Conservation (phyloP, 2,888 invertebrate genomes). For the Pterobdella sp. region DNA sequence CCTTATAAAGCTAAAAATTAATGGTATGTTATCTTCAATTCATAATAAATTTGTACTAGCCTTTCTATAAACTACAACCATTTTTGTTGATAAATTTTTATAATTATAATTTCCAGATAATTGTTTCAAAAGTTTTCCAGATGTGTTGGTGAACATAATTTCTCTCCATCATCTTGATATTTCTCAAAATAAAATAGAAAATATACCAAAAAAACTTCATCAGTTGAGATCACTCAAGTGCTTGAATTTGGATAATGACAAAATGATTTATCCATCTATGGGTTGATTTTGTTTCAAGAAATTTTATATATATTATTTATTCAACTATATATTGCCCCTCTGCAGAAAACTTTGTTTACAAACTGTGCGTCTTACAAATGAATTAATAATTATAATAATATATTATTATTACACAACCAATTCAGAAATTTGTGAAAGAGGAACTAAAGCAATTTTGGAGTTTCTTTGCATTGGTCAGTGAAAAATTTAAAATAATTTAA, state of each 20-base stretch:
- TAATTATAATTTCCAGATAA: constrained; percentile 27
- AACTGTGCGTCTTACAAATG: too few relatives aligned
- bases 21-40: constrained; percentile 15
- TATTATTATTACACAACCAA: constrained; percentile 19
- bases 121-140: constrained; percentile 27
- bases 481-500: not conserved
- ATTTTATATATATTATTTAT: not conserved
- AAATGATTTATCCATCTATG: constrained; percentile 29
- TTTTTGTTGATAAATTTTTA: not conserved
- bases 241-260: constrained; percentile 26
- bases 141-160: constrained; percentile 20
- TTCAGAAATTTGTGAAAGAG: constrained; percentile 47
- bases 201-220: constrained; percentile 26
- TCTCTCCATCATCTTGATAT: constrained; percentile 29
- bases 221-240: constrained; percentile 22
- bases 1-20: constrained; percentile 30
- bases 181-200: constrained; percentile 24
- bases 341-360: not conserved
- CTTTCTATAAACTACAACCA: not conserved
- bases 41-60: not conserved
- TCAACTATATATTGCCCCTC: not conserved
- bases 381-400: too few relatives aligned
- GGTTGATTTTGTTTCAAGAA: constrained; percentile 15
- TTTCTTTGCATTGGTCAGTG: constrained; percentile 58
- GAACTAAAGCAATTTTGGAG: constrained; percentile 62